These are phyloP conservation scores for Semnornis frantzii DNA, from an alignment of 2,113 vertebrate species.

Conservation along the genomic window DNA sequence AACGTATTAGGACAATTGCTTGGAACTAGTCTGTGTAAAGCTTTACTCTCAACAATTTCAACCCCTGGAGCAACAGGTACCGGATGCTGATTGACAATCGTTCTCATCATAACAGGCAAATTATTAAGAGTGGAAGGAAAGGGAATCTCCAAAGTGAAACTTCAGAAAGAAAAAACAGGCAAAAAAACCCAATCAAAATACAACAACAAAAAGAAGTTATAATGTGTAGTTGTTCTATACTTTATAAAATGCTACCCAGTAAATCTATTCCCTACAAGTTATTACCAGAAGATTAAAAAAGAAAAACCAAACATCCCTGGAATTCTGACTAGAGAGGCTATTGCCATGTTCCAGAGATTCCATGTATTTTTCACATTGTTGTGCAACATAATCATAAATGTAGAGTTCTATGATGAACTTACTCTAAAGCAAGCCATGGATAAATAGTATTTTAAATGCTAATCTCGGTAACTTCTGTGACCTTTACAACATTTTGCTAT, in stretches of 20 bases:
- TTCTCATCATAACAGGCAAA: not conserved
- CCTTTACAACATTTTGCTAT: not conserved
- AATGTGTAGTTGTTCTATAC: not conserved
- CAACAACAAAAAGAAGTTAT: not conserved
- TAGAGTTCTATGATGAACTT: not conserved
- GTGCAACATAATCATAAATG: not conserved
- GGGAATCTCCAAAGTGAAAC: not conserved
- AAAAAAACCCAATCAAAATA: not conserved
- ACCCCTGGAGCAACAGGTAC: not conserved
- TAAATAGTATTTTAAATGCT: not conserved
- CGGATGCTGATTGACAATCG: not conserved
- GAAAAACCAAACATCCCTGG: not conserved
- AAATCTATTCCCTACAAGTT: not conserved
- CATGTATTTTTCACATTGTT: not conserved
- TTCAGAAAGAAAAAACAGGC: not conserved
- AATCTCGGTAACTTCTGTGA: not conserved
- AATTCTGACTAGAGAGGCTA: not conserved
- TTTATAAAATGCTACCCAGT: not conserved
- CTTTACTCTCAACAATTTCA: not conserved
- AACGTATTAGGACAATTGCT: not conserved
- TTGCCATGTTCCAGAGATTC: not conserved
- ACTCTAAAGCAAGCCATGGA: not conserved
- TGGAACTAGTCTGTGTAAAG: not conserved
- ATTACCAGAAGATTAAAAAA: not conserved
- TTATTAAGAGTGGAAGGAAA: not conserved